phyloP scores from a whole-genome alignment of 2,113 vertebrate species.

The Nibea albiflora region DNA sequence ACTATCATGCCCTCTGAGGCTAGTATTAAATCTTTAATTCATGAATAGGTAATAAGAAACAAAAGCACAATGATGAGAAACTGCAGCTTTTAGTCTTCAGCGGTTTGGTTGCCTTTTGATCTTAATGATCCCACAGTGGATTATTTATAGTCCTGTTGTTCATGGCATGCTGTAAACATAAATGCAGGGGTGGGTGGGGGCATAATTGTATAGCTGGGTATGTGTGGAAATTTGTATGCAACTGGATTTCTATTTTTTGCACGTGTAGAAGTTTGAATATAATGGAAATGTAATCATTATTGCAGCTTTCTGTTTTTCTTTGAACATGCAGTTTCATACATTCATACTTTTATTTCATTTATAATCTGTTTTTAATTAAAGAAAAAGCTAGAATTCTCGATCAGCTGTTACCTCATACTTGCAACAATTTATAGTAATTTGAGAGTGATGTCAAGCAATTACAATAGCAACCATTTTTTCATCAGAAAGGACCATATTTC shows the following conservation, averaged over 20 bases:
- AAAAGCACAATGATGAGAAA: slow-evolving; percentile 36
- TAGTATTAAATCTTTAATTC: slow-evolving; percentile 45
- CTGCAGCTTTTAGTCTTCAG: slow-evolving; percentile 17
- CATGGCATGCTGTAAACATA: slow-evolving; percentile 5
- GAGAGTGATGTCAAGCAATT: too few species aligned
- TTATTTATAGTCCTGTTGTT: slow-evolving; percentile 31
- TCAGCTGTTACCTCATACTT: too few species aligned
- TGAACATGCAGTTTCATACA: slow-evolving; percentile 1
- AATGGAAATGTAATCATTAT: not conserved
- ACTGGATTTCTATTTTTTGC: slow-evolving; percentile 26
- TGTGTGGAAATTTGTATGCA: slow-evolving; percentile 16
- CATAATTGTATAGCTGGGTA: not conserved
- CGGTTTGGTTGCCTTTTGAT: slow-evolving; percentile 51
- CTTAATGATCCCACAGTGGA: slow-evolving; percentile 17
- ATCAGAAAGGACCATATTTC: too few species aligned
- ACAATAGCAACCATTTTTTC: too few species aligned
- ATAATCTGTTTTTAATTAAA: not conserved
- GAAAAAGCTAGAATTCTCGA: too few species aligned
- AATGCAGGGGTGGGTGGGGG: not conserved
- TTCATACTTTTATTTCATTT: not conserved
- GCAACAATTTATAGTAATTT: too few species aligned
- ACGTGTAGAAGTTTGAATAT: not conserved
- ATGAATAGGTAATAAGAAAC: slow-evolving; percentile 52
- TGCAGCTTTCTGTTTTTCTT: not conserved
- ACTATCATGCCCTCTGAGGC: slow-evolving; percentile 26